phyloP scores from a whole-genome alignment of 2,113 vertebrate species.

The Phylloscopus whistleri region DNA sequence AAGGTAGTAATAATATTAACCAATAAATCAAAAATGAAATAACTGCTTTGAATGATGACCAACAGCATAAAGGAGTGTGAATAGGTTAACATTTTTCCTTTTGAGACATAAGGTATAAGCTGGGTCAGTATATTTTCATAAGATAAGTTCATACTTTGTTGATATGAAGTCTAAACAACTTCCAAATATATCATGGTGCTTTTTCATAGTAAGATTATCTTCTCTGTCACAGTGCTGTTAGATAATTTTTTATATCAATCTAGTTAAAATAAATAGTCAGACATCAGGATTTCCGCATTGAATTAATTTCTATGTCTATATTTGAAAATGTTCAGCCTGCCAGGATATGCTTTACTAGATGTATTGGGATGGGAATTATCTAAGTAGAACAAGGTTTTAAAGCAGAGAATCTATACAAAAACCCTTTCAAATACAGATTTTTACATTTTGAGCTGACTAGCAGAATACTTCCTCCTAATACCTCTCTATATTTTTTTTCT shows the following conservation, averaged over 20 bases:
- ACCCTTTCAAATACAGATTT: not conserved
- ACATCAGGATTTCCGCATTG: not conserved
- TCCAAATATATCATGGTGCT: not conserved
- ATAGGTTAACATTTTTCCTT: not conserved
- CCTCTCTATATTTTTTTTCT: not conserved
- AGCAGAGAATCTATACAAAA: not conserved
- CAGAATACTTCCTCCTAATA: not conserved
- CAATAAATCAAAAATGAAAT: not conserved
- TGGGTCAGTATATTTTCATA: not conserved
- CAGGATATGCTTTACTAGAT: not conserved
- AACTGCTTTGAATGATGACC: not conserved
- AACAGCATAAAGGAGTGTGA: not conserved
- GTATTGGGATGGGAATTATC: not conserved
- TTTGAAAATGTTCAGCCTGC: not conserved
- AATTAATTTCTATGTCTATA: not conserved
- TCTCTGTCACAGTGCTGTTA: not conserved
- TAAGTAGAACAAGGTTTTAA: not conserved
- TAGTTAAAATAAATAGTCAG: not conserved
- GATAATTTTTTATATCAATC: not conserved
- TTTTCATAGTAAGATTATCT: not conserved
- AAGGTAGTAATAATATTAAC: not conserved
- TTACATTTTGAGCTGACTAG: not conserved
- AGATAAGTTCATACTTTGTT: not conserved
- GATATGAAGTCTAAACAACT: not conserved
- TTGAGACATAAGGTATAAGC: not conserved